A percentile compares a stretch with the other conserved stretches of the same genome.
Conservation (phyloP, 35 echinoderm and acorn worm genomes). For the Lytechinus pictus region DNA sequence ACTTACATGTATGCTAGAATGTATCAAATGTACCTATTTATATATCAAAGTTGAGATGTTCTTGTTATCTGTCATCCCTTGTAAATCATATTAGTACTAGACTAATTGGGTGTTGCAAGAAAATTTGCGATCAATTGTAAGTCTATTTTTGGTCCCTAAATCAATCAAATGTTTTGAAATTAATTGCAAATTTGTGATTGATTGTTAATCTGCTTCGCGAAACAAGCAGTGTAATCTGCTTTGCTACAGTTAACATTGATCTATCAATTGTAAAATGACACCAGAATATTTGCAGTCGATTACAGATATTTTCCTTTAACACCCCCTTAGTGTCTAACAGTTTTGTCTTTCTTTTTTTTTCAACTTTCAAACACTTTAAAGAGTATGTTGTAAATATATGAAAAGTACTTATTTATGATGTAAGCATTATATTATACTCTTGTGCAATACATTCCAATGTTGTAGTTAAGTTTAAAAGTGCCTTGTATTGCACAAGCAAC, state of each 20-base stretch:
- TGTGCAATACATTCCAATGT: slow-evolving; percentile 41
- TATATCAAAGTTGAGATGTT: background rate
- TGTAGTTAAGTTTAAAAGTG: background rate
- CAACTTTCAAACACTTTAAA: background rate
- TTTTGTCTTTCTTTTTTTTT: background rate
- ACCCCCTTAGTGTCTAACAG: background rate
- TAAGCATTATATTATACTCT: background rate
- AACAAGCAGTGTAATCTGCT: too few species aligned
- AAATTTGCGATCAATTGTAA: too few species aligned
- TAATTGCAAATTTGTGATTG: too few species aligned
- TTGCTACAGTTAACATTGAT: too few species aligned
- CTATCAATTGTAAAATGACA: too few species aligned
- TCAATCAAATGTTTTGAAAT: too few species aligned
- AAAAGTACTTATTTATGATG: slow-evolving; percentile 12
- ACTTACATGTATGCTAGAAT: too few species aligned
- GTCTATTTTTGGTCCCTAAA: too few species aligned
- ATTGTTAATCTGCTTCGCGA: too few species aligned
- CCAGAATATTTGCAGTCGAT: too few species aligned
- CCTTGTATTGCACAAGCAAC: slow-evolving; percentile 33
- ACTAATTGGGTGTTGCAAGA: too few species aligned
- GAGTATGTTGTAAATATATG: background rate
- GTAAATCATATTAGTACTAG: background rate
- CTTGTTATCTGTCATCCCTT: background rate
- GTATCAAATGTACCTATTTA: background rate
- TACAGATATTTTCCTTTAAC: too few species aligned